Evolutionary conservation across 2,797 vertebrate genomes (phyloP), one percentile per base, ranked within the genome.

Genomic region (Lates japonicus): DNA sequence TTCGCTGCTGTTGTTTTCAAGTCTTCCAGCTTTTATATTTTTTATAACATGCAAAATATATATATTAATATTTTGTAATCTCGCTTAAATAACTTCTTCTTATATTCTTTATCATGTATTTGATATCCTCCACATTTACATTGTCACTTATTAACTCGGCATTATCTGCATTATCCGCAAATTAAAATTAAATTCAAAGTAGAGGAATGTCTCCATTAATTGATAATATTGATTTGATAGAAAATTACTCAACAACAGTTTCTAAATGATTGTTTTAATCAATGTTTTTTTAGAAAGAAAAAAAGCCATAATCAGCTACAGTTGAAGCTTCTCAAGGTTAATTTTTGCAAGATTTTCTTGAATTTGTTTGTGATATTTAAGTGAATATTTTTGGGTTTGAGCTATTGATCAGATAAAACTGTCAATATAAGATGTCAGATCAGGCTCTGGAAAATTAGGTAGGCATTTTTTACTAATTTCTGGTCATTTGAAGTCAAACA

Each of bases 121-220:
- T 74, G 20, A 64, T 70, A 48, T 71, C 54, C 60, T 65, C 75
- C 41, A n/a, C 31, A 1, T 48, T 82, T 52, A 73, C 65, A 71
- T 59, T 58, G 39, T 25, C 22, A n/a, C 44, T 37, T 22, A 22
- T 63, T 31, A 46, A 52, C 17, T 55, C 7, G 22, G 14, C 19
- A 58, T 48, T 6, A n/a, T n/a, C 19, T 49, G 46, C 39, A 39
- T 66, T 13, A 35, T 2, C 7, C 22, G 22, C 19, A 70, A 64
- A 59, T 33, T 29, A 0, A 41, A 71, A 58, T 49, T 0, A 64
- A 54, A 54, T 16, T 2, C 2, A 29, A 49, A 39, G 35, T 8
- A 3, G 25, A n/a, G 12, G 10, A 54, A 55, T 57, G 29, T 25
- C 35, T 7, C 5, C 7, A 8, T 67, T 35, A 16, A 63, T 20